Evolutionary conservation across 2,797 vertebrate species (phyloP).

Genomic region (Tadarida brasiliensis): DNA sequence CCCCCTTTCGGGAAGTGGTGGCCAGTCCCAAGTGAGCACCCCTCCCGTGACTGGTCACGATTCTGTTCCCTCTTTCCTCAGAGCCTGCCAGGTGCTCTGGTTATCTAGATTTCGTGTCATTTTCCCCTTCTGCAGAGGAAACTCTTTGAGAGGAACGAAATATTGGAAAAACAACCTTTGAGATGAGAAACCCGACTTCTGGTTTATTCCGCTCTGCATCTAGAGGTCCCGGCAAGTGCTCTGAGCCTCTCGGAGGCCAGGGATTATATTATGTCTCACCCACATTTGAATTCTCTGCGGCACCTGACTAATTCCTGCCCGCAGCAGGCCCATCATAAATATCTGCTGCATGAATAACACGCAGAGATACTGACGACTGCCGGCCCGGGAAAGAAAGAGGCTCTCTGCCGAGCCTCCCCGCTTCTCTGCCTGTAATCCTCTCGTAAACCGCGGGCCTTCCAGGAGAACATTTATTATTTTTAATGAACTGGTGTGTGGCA

Average conservation of each 20-base stretch:
- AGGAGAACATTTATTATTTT: conserved; percentile 81
- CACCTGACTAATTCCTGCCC: not conserved
- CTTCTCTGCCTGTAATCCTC: conserved; percentile 40
- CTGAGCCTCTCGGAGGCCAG: not conserved
- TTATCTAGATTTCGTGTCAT: not conserved
- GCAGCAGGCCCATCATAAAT: not conserved
- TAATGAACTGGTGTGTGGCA: conserved; percentile 78
- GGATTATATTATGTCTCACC: not conserved
- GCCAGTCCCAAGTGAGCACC: not conserved
- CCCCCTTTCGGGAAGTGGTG: not conserved
- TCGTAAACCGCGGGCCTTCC: conserved; percentile 69
- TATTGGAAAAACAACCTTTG: not conserved
- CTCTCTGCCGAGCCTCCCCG: not conserved
- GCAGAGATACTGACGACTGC: not conserved
- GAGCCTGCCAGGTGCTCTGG: not conserved
- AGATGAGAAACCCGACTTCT: not conserved
- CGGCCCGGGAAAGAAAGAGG: not conserved
- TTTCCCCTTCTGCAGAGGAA: not conserved
- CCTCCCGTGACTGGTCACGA: no score
- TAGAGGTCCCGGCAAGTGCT: not conserved
- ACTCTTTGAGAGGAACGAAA: not conserved
- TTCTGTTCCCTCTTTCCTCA: not conserved
- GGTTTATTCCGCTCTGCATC: not conserved
- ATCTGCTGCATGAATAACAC: not conserved
- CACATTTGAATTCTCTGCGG: not conserved